A percentile compares a stretch with the other conserved stretches of the same genome.
Conservation (phyloP, 2,888 invertebrate genomes). For the Apodemia hepburni region DNA sequence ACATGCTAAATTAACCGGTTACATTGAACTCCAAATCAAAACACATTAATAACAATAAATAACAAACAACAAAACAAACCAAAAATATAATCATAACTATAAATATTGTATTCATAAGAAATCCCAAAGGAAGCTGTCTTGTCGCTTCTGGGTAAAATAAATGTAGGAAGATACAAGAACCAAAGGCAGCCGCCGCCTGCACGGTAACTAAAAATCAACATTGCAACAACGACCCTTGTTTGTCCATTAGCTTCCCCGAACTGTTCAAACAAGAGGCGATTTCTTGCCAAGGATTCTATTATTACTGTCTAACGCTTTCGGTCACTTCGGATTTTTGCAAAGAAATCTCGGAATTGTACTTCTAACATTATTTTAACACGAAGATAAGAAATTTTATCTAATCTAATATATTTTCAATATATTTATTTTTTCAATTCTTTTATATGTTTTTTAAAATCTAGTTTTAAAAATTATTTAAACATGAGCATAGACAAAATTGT, state of each 20-base stretch:
- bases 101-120: constrained; percentile 13
- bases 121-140: constrained; percentile 24
- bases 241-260: constrained; percentile 74
- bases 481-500: no score
- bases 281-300: constrained; percentile 38
- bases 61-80: background rate
- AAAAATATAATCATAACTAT: background rate
- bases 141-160: constrained; percentile 53
- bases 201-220: constrained; percentile 74
- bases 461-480: no score
- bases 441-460: no score
- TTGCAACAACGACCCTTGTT: constrained; percentile 62
- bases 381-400: background rate
- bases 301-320: constrained; percentile 31
- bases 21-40: no score
- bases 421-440: no score
- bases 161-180: constrained; percentile 63
- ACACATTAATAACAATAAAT: no score
- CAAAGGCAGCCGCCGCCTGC: constrained; percentile 41
- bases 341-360: constrained; percentile 4
- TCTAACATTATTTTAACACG: background rate
- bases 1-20: no score
- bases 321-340: constrained; percentile 28
- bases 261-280: constrained; percentile 53
- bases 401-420: no score